Evolutionary conservation across 2,113 vertebrate species (phyloP).

Genomic region (Halcyon senegalensis): DNA sequence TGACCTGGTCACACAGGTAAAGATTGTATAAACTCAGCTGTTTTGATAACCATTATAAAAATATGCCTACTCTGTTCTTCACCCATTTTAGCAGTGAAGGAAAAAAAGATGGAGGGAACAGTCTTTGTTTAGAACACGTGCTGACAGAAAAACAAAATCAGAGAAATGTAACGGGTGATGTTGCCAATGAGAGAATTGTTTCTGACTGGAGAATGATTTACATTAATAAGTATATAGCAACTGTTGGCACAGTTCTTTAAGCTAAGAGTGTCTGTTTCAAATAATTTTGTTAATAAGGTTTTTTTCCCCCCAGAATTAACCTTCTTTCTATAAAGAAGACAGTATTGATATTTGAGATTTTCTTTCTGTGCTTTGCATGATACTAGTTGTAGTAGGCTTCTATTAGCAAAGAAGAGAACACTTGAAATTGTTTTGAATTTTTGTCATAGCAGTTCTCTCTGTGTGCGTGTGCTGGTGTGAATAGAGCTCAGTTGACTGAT

Average conservation of each 20-base stretch:
- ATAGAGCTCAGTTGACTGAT: not conserved
- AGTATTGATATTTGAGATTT: not conserved
- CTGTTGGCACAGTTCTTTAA: not conserved
- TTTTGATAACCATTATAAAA: not conserved
- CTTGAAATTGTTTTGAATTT: not conserved
- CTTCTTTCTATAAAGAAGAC: not conserved
- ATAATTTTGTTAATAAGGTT: not conserved
- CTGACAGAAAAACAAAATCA: not conserved
- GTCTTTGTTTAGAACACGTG: not conserved
- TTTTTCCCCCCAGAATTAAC: accelerated
- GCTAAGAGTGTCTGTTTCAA: not conserved
- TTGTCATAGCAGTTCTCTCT: not conserved
- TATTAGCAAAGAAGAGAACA: not conserved
- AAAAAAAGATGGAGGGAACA: not conserved
- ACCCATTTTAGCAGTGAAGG: not conserved
- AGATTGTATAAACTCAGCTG: not conserved
- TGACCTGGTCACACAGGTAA: not conserved
- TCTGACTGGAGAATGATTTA: not conserved
- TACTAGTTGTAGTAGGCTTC: not conserved
- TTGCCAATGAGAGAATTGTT: not conserved
- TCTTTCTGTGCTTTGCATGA: not conserved
- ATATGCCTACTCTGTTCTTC: not conserved
- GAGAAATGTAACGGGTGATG: not conserved
- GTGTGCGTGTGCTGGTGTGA: not conserved
- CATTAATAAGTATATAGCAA: not conserved